Conservation (phyloP, 2,113 vertebrate species). For the Colinus virginianus region DNA sequence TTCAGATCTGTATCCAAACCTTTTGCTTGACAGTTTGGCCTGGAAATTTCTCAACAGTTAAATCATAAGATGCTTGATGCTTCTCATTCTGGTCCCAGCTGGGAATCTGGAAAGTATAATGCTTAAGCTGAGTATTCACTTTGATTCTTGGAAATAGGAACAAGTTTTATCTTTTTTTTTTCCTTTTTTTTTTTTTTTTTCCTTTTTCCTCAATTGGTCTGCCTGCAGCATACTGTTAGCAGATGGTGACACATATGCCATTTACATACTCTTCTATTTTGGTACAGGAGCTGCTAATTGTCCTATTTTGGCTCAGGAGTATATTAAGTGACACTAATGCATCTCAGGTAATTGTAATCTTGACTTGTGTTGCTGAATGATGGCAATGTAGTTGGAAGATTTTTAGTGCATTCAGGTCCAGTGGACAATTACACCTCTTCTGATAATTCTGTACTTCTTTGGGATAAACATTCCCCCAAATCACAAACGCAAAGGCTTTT, state of each 20-base stretch:
- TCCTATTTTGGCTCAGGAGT: not conserved
- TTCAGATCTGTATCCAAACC: constrained; percentile 33
- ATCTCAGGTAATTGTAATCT: not conserved
- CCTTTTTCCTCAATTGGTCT: not conserved
- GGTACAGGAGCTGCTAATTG: constrained; percentile 11
- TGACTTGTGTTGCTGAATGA: not conserved
- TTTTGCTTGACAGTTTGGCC: constrained; percentile 27
- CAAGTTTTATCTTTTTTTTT: not conserved
- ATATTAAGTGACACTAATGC: not conserved
- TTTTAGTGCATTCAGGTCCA: not conserved
- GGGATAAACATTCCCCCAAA: fast-evolving
- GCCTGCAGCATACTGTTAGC: not conserved
- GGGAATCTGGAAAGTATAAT: constrained; percentile 48
- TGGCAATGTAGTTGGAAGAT: not conserved
- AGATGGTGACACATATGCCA: constrained; percentile 13
- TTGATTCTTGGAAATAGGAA: constrained; percentile 47
- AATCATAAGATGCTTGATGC: not conserved
- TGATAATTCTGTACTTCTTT: not conserved
- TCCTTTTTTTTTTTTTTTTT: not conserved
- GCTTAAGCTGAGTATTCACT: constrained; percentile 19
- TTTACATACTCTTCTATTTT: constrained; percentile 17
- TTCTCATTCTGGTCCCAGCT: constrained; percentile 33
- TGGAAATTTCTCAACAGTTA: constrained; percentile 47
- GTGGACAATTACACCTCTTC: not conserved
- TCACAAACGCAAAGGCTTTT: not conserved